Conservation (phyloP, 2,113 vertebrate species). For the Vimba vimba region DNA sequence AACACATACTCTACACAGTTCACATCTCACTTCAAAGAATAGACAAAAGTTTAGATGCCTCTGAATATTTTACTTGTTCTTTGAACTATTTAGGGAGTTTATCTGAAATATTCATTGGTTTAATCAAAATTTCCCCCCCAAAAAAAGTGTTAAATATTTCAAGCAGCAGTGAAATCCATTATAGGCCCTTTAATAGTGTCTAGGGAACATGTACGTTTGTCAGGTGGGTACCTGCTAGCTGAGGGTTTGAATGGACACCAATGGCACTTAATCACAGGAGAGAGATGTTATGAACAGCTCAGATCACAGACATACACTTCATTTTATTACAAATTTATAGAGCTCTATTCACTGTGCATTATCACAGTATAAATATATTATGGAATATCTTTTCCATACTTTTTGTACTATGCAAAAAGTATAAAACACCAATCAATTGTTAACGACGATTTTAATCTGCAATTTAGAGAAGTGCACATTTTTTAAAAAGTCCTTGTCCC, state of each 20-base stretch:
- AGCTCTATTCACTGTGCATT: constrained; percentile 2
- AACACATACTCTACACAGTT: not conserved
- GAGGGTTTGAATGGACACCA: constrained; percentile 4
- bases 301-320: constrained; percentile 8
- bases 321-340: constrained; percentile 15
- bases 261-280: constrained; percentile 1
- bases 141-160: constrained; percentile 66
- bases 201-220: constrained; percentile 11
- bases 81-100: constrained; percentile 62
- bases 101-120: constrained; percentile 66
- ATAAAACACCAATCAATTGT: not conserved
- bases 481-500: not conserved
- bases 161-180: constrained; percentile 62
- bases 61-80: constrained; percentile 62
- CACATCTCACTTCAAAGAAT: constrained; percentile 33
- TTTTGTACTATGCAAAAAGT: constrained; percentile 7
- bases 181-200: constrained; percentile 60
- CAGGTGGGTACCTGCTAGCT: constrained; percentile 35
- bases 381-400: not conserved
- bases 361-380: not conserved
- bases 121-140: constrained; percentile 64
- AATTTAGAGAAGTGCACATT: not conserved
- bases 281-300: not conserved
- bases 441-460: not conserved
- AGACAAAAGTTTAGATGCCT: constrained; percentile 57